Evolutionary conservation across 2,113 vertebrate species (phyloP).

Genomic region (Promerops cafer): DNA sequence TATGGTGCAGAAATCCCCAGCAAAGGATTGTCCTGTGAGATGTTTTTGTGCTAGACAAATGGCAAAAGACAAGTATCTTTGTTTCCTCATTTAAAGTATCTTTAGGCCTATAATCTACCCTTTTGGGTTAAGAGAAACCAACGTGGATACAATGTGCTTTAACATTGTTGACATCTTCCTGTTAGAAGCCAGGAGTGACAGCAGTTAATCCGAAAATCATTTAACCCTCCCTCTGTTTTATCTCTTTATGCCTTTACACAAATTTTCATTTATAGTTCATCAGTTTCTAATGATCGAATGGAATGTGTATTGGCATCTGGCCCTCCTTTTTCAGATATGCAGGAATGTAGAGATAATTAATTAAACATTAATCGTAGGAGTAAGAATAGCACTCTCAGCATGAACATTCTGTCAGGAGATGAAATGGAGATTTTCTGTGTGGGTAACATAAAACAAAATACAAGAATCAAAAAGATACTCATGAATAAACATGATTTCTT

Average conservation of each 20-base stretch:
- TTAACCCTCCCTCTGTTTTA: background rate
- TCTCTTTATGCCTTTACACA: background rate
- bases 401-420: background rate
- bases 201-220: background rate
- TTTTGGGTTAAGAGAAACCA: background rate
- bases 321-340: background rate
- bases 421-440: background rate
- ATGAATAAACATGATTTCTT: background rate
- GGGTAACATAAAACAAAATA: background rate
- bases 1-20: background rate
- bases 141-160: background rate
- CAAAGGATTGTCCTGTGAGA: background rate
- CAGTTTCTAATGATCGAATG: background rate
- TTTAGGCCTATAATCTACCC: background rate
- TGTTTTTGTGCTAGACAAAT: background rate
- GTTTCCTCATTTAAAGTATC: background rate
- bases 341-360: background rate
- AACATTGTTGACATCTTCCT: background rate
- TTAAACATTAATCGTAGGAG: background rate
- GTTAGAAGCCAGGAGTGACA: background rate
- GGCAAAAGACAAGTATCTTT: background rate
- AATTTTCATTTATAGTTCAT: background rate
- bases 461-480: background rate
- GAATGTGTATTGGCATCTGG: background rate
- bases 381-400: background rate